A percentile compares a stretch with the other conserved stretches of the same genome.
Evolutionary conservation across 2,797 vertebrate genomes (phyloP).

Genomic region (Myioborus melanocephalus): DNA sequence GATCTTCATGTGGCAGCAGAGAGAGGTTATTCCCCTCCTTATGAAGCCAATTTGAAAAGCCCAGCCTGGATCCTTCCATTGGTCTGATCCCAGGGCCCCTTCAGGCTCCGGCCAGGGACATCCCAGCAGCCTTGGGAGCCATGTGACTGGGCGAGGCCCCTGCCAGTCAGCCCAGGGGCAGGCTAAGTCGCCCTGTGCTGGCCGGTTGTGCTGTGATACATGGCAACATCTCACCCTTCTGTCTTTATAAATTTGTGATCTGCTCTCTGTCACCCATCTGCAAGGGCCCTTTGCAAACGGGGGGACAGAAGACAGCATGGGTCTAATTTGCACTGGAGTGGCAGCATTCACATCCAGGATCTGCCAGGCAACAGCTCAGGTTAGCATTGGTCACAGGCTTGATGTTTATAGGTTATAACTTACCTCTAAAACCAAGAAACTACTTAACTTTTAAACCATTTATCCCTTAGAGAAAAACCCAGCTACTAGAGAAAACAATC

Average conservation of each 20-base stretch:
- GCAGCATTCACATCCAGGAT: background rate
- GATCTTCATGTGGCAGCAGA: too few species aligned
- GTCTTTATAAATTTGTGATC: background rate
- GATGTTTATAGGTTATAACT: background rate
- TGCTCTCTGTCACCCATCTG: background rate
- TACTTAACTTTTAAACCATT: background rate
- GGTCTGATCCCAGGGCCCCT: background rate
- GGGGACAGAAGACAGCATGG: background rate
- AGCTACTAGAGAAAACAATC: background rate
- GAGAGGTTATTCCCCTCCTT: too few species aligned
- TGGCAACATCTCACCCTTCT: background rate
- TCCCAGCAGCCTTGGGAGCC: background rate
- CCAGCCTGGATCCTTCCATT: background rate
- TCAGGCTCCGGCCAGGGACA: background rate
- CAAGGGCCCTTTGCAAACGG: background rate
- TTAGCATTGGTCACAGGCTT: background rate
- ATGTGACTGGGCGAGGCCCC: background rate
- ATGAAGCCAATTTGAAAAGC: background rate
- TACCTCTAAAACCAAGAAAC: background rate
- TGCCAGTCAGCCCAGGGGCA: background rate
- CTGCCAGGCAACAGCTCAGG: background rate
- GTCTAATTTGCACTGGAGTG: background rate
- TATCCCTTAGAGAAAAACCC: background rate
- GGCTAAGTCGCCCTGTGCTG: fast-evolving
- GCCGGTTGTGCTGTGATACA: fast-evolving